phyloP scores from a whole-genome alignment of 1,140 invertebrate genomes.

The Cydia amplana region DNA sequence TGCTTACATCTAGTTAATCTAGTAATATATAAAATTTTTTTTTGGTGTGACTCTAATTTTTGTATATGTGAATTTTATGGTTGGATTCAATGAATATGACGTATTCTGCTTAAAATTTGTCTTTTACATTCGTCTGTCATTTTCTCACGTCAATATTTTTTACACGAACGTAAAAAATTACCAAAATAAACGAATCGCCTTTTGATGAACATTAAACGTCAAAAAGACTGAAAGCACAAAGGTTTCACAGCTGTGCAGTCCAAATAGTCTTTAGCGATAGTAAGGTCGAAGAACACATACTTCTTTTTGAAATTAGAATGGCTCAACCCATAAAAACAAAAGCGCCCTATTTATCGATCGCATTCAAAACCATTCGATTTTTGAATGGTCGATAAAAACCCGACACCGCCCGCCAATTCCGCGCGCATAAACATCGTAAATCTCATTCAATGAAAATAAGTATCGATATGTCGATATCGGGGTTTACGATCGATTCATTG shows the following conservation, averaged over 20 bases:
- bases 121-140: neutral
- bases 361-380: conserved; percentile 62
- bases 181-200: conserved; percentile 8
- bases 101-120: no score
- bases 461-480: conserved; percentile 64
- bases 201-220: conserved; percentile 31
- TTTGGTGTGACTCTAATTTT: no score
- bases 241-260: conserved; percentile 9
- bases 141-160: neutral
- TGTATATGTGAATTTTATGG: neutral
- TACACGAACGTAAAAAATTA: conserved; percentile 1
- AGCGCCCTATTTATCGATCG: conserved; percentile 50
- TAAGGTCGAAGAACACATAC: neutral
- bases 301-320: neutral
- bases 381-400: conserved; percentile 69
- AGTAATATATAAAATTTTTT: no score
- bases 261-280: conserved; percentile 2
- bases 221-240: conserved; percentile 38
- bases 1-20: no score
- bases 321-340: conserved; percentile 45
- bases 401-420: conserved; percentile 61
- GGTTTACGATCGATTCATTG: conserved; percentile 56
- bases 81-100: no score
- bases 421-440: conserved; percentile 71
- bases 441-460: conserved; percentile 63